Evolutionary conservation across 2,797 vertebrate species (phyloP).

Genomic region (Rhabdophis nuchalis): DNA sequence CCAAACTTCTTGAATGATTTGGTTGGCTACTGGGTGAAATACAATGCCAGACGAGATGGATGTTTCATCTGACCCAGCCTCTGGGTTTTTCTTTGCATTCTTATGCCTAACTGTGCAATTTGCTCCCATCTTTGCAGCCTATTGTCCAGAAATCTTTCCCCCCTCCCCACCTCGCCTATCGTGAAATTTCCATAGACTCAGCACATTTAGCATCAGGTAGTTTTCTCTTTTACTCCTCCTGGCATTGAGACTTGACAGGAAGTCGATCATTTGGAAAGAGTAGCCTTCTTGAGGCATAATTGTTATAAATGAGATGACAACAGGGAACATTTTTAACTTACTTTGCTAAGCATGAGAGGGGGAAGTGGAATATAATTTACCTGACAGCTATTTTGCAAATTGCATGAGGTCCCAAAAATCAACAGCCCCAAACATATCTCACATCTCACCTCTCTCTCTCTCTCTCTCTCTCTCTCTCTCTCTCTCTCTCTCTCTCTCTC

Average conservation of each 20-base stretch:
- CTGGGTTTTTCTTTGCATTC: background rate
- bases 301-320: constrained; percentile 43
- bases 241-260: constrained; percentile 41
- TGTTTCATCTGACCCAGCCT: background rate
- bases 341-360: constrained; percentile 20
- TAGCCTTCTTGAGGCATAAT: constrained; percentile 26
- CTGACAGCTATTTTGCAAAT: constrained; percentile 42
- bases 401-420: constrained; percentile 26
- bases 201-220: background rate
- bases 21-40: background rate
- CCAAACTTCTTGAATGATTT: background rate
- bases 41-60: background rate
- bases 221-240: constrained; percentile 22
- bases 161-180: background rate
- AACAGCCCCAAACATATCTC: background rate
- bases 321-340: constrained; percentile 30
- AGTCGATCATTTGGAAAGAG: constrained; percentile 29
- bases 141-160: background rate
- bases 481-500: background rate
- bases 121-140: background rate
- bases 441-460: background rate
- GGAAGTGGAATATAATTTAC: constrained; percentile 26
- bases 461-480: background rate
- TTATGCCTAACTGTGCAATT: background rate
- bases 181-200: background rate